Evolutionary conservation across 2,888 invertebrate genomes (phyloP), one percentile per base, ranked within the genome.

Genomic region (Tribolium freemani): DNA sequence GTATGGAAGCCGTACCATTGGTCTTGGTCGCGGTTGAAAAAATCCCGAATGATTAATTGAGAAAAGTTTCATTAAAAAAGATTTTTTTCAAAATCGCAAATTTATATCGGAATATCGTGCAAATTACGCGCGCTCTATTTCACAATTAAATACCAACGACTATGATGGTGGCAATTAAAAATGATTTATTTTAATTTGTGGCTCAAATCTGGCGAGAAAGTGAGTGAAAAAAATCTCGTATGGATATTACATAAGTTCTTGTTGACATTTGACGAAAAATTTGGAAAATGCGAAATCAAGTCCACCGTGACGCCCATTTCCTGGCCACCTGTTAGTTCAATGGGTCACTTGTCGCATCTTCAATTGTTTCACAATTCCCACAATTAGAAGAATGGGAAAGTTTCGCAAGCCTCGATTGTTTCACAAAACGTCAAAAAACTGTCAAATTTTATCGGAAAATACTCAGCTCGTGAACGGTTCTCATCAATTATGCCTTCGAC

Each of bases 121-220:
- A 11, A 21, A 63, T 63, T 63, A 63, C 16, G 51, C n/a, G 50
- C 63, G 63, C 63, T 63, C 63, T 51, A 63, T 63, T 63, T 63
- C 69, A 51, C 69, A 60, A 69, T 60, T 60, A 69, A 69, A 69
- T 69, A 69, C 53, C 69, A 60, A 69, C 69, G 44, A 51, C 69
- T 57, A 67, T 21, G 48, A 67, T 67, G 60, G 26, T 11, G 68
- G 38, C 50, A 68, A 68, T 68, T 68, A 68, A 50, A 67, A 50
- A 58, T 68, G 57, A 68, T 68, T 68, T 68, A 68, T 57, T 21
- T 9, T 51, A 51, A 31, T 16, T 26, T 31, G 51, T 13, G 66
- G 21, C 66, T 21, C 26, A 50, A 61, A 50, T 31, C 20, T 20
- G 11, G 13, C 16, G 38, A 45, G 58, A 58, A 58, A 58, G 58